Percentiles rank a stretch among this genome's conserved stretches.
phyloP scores from a whole-genome alignment of 2,113 vertebrate species.

The Actenoides lindsayi region DNA sequence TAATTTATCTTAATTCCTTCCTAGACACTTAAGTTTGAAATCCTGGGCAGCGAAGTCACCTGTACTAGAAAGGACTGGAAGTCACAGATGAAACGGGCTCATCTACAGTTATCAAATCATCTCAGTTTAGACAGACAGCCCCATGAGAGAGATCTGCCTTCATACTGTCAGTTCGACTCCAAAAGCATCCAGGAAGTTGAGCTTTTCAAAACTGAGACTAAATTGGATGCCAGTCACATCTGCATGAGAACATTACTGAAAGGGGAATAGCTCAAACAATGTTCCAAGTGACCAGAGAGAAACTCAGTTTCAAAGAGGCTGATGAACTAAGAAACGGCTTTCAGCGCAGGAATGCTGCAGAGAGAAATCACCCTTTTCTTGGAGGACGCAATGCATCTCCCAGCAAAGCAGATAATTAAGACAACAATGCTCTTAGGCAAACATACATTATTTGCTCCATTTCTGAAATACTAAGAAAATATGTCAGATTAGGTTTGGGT shows the following conservation, averaged over 20 bases:
- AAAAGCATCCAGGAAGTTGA: neutral
- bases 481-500: neutral
- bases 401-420: neutral
- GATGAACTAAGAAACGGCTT: neutral
- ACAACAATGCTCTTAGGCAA: neutral
- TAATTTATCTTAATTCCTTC: neutral
- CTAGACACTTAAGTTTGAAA: neutral
- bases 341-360: neutral
- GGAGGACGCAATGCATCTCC: neutral
- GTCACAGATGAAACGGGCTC: neutral
- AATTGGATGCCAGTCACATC: neutral
- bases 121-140: neutral
- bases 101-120: neutral
- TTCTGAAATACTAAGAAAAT: neutral
- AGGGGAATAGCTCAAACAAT: neutral
- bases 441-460: neutral
- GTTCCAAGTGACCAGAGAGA: neutral
- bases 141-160: neutral
- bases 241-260: neutral
- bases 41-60: neutral
- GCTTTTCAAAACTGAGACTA: neutral
- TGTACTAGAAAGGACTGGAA: neutral
- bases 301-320: neutral
- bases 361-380: neutral
- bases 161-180: neutral